phyloP scores from a whole-genome alignment of 2,888 invertebrate genomes.

The Drosophila ustulata region DNA sequence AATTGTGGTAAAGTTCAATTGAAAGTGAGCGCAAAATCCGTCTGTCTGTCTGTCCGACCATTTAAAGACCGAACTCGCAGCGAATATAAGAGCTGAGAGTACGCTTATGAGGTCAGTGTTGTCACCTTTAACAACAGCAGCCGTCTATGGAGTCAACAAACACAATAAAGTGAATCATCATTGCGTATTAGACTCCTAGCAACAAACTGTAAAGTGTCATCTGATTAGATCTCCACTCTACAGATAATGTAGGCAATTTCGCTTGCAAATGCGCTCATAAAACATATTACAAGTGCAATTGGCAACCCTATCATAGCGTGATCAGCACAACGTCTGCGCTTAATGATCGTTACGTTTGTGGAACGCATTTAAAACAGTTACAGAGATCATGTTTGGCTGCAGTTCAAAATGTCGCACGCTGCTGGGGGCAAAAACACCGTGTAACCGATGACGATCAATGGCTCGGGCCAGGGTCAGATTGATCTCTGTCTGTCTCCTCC shows the following conservation, averaged over 20 bases:
- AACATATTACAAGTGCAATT: constrained; percentile 33
- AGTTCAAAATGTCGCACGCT: constrained; percentile 12
- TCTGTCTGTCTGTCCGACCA: too few relatives aligned
- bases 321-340: constrained; percentile 29
- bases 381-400: constrained; percentile 3
- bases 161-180: not conserved
- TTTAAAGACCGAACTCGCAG: too few relatives aligned
- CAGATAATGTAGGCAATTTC: not conserved
- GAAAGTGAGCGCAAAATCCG: not conserved
- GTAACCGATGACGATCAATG: constrained; percentile 27
- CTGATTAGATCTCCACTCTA: not conserved
- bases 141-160: too few relatives aligned
- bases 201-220: not conserved
- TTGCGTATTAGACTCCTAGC: not conserved
- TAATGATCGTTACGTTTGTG: constrained; percentile 23
- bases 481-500: not conserved
- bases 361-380: constrained; percentile 40
- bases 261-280: constrained; percentile 5
- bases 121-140: too few relatives aligned
- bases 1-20: not conserved
- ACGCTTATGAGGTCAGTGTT: not conserved
- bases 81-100: too few relatives aligned
- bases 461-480: constrained; percentile 36
- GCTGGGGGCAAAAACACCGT: constrained; percentile 16
- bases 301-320: constrained; percentile 29